These are phyloP conservation scores for Sebastes fasciatus DNA, from an alignment of 2,113 vertebrate genomes.

Conservation along the genomic window DNA sequence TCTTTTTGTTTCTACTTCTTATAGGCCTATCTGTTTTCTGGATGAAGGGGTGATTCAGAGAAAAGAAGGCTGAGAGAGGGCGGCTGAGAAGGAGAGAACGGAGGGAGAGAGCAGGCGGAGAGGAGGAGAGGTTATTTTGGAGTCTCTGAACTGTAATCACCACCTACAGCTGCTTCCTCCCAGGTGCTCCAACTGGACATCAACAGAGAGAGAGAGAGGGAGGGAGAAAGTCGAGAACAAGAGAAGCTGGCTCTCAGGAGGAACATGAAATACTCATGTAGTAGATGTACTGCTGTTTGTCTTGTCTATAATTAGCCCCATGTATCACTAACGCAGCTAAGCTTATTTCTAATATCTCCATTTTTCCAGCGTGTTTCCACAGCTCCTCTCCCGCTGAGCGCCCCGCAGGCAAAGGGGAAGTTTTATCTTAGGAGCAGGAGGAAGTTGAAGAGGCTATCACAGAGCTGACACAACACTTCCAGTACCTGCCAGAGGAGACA, in stretches of 20 bases:
- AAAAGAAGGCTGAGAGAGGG: conserved; percentile 42
- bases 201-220: conserved; percentile 22
- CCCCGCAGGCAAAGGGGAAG: conserved; percentile 32
- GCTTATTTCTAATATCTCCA: neutral
- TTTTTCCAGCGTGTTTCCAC: conserved; percentile 44
- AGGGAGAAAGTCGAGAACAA: neutral
- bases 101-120: conserved; percentile 39
- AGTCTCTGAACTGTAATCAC: conserved; percentile 74
- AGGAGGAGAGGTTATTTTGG: conserved; percentile 71
- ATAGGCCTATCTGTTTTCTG: neutral
- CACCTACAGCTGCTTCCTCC: conserved; percentile 78
- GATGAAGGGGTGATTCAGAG: conserved; percentile 43
- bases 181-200: conserved; percentile 70
- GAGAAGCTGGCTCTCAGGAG: conserved; percentile 17
- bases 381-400: conserved; percentile 23
- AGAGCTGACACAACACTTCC: conserved; percentile 71
- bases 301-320: conserved; percentile 39
- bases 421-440: conserved; percentile 56
- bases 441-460: conserved; percentile 60
- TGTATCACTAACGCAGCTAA: conserved; percentile 8
- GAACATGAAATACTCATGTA: neutral
- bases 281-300: neutral
- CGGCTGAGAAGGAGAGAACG: conserved; percentile 35
- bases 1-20: neutral
- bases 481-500: conserved; percentile 63